Base-by-base conservation (phyloP, 2,113 vertebrate genomes). In the Benitochromis conjunctus region DNA sequence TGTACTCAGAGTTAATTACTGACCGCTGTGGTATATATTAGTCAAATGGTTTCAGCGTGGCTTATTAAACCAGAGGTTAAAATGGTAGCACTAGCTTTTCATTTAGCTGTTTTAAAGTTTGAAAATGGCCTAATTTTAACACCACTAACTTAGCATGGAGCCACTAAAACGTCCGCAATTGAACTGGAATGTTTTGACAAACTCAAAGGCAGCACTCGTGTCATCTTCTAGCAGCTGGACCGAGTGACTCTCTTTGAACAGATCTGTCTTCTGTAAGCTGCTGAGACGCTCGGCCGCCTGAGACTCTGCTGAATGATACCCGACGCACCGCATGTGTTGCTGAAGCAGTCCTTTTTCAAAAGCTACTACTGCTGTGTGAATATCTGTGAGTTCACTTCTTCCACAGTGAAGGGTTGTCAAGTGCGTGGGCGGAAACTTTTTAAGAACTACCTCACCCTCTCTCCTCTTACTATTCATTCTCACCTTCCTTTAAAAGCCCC, bases 1-100 rank as follows among this genome's bases (percentile, higher is more conserved):
- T 86, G 85, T 86, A 79, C 78, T 83, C 26, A 41, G 1, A 58
- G 21, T 86, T 89, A 79, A 93, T 88, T 89, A 92, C 86, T 85
- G 53, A 76, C 36, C 14, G 19, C 10, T 34, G 7, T 55, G 79
- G 29, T 16, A 81, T 69, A 14, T 53, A 60, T 6, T 86, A 26
- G 82, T 74, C n/a, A 80, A 80, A 83, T 3, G 4, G 11, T 41
- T 81, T 81, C 4, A 16, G 53, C 41, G 66, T 21, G 53, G 34
- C 9, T 78, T 21, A 53, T 36, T 36, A 38, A 54, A 0, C 14
- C 1, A 78, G 1, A 38, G 31, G 8, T 56, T 41, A 18, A 57
- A 79, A 79, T 36, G n/a, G 77, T 7, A 38, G 53, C 36, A 29
- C 16, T 51, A 76, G 9, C 16, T 51, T 51, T 31, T 29, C 18